phyloP scores from a whole-genome alignment of 2,113 vertebrate genomes.

The Ancistrus triradiatus region DNA sequence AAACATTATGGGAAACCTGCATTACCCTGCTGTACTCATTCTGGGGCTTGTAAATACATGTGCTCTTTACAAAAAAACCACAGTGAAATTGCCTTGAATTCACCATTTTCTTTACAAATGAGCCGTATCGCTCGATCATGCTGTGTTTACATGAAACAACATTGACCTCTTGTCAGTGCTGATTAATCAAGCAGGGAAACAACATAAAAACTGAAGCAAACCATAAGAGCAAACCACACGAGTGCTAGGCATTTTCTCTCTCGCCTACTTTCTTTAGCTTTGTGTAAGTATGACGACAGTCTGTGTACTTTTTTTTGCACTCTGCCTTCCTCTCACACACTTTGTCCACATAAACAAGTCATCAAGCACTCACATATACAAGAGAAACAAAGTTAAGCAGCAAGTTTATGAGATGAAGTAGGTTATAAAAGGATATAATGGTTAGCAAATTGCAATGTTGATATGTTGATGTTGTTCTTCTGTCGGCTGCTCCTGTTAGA shows the following conservation, averaged over 20 bases:
- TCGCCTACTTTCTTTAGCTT: conserved; percentile 12
- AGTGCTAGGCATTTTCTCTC: conserved; percentile 9
- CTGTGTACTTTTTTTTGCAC: not conserved
- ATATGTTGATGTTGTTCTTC: too few relatives aligned
- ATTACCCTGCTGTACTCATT: conserved; percentile 5
- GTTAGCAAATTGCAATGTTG: too few relatives aligned
- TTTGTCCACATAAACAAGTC: conserved; percentile 3
- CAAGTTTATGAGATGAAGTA: too few relatives aligned
- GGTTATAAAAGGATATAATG: not conserved
- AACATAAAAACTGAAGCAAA: conserved; percentile 23
- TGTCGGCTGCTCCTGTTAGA: too few relatives aligned
- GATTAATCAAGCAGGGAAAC: conserved; percentile 41
- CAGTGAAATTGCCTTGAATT: conserved; percentile 40
- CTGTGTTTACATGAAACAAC: conserved; percentile 49
- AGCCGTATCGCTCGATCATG: conserved; percentile 37
- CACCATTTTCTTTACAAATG: conserved; percentile 50
- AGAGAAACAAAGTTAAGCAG: not conserved
- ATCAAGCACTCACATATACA: conserved; percentile 16
- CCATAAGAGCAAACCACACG: conserved; percentile 24
- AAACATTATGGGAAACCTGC: conserved; percentile 37
- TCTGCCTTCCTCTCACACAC: not conserved
- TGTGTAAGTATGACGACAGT: not conserved
- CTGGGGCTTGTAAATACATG: conserved; percentile 37
- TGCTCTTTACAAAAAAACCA: conserved; percentile 33
- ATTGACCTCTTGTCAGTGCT: conserved; percentile 34